Evolutionary conservation across 2,797 vertebrate genomes (phyloP), one percentile per base, ranked within the genome.

Genomic region (Synanceia verrucosa): DNA sequence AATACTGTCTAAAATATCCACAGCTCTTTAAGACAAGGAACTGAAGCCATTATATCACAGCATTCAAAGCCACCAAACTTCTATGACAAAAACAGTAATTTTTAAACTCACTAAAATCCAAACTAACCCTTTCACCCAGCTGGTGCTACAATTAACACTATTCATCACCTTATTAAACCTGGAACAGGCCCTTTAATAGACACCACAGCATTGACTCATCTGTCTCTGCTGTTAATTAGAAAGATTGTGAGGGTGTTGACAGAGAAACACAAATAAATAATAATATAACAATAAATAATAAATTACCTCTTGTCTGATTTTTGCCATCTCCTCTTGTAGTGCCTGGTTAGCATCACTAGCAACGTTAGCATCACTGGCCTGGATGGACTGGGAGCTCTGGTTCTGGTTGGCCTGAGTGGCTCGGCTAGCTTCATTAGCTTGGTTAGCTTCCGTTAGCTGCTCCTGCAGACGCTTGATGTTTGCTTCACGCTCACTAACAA

Each of bases 391-490:
- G 34, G 75, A 70, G 39, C 61, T 85, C 70, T 83, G 88, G 70
- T 21, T 82, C 52, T 77, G 85, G 36, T 5, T 69, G 62, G 71
- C 21, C 60, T 72, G 77, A 6, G 67, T 2, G 3, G 65, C 50
- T 57, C 14, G 65, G 53, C n/a, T 73, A 3, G 85, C 71, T 76
- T 90, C 83, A 19, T 21, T 61, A 7, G 72, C 66, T 63, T 84
- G 83, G 26, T 77, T 84, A 24, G 81, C 80, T 70, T 91, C 95
- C 1, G 88, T 75, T 11, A 94, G 88, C 86, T 97, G 96, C 67
- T 98, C 96, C 89, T 97, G 96, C 9, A 96, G 91, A 72, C 37
- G 90, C 73, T 91, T 94, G 29, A 88, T 63, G 85, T 97, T 96
- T 0, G 90, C 77, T 61, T 99, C 97, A 19, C 95, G 96, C 68